Evolutionary conservation across 1,140 invertebrate genomes (phyloP), one percentile per base, ranked within the genome.

Genomic region (Prorops nasuta): DNA sequence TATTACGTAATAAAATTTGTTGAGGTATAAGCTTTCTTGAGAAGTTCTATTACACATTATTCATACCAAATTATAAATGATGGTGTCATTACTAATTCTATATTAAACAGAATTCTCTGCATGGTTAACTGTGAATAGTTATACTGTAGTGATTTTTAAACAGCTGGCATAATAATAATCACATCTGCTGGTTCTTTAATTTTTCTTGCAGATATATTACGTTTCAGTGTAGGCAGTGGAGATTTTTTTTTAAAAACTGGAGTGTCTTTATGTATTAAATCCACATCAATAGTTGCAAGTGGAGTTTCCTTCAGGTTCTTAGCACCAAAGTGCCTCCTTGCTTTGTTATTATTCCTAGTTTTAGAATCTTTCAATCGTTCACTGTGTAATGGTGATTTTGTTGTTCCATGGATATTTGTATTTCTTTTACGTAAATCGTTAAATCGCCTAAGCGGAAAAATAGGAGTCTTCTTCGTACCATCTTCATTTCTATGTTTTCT

Each of bases 241-340:
- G 58, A 58, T 41, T 67, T 72, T 41, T 60, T 69, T 24, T 44
- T 64, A 43, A 72, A 76, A 35, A 60, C 31, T 38, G 68, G 64
- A 18, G 51, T 54, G 9, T 65, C 57, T 36, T 68, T 61, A 6
- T 51, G 14, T 2, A 56, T 19, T 7, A 60, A 19, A 45, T 62
- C 52, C 4, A 76, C 64, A 20, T 65, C 63, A 6, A 75, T 57
- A 2, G 69, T 74, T 38, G 41, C 63, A 12, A 77, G 56, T 2
- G 67, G 67, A 3, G 66, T 68, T 22, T 71, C 67, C 14, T 50
- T 40, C 17, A 36, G 34, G 16, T 28, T 63, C 34, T 50, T 41
- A 8, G 45, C 42, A 16, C n/a, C 17, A 8, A 49, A 50, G 24
- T 39, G 10, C 41, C 45, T 46, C 16, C 22, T 45, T 28, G 24